A percentile compares a stretch with the other conserved stretches of the same genome.
Conservation (phyloP, 2,113 vertebrate genomes). For the Turnix velox region DNA sequence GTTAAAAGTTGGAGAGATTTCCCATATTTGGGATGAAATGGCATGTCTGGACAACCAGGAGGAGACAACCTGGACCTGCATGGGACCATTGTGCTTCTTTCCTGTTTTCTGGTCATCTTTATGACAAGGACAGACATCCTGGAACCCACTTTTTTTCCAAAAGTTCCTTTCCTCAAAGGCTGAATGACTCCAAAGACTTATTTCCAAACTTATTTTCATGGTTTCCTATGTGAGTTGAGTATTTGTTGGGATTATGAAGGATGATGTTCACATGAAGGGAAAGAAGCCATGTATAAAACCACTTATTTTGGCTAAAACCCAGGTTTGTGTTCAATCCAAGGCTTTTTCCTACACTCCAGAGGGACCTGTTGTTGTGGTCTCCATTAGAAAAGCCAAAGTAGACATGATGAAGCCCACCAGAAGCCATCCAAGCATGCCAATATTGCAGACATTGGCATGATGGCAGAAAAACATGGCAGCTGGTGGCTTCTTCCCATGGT, state of each 20-base stretch:
- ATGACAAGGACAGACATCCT: not conserved
- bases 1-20: not conserved
- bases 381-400: not conserved
- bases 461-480: not conserved
- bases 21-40: rapidly evolving
- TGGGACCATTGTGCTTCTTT: not conserved
- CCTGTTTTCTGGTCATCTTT: not conserved
- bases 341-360: rapidly evolving
- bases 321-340: not conserved
- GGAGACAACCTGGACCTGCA: not conserved
- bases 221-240: rapidly evolving
- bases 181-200: not conserved
- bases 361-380: not conserved
- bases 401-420: not conserved
- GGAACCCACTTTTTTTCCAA: not conserved
- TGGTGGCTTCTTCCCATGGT: not conserved
- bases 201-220: not conserved
- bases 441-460: not conserved
- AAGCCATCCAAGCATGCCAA: not conserved
- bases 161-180: not conserved
- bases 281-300: not conserved
- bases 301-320: not conserved
- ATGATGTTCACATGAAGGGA: not conserved
- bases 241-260: not conserved
- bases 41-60: not conserved